Evolutionary conservation across 2,113 vertebrate species (phyloP).

Genomic region (Phoxinus phoxinus): DNA sequence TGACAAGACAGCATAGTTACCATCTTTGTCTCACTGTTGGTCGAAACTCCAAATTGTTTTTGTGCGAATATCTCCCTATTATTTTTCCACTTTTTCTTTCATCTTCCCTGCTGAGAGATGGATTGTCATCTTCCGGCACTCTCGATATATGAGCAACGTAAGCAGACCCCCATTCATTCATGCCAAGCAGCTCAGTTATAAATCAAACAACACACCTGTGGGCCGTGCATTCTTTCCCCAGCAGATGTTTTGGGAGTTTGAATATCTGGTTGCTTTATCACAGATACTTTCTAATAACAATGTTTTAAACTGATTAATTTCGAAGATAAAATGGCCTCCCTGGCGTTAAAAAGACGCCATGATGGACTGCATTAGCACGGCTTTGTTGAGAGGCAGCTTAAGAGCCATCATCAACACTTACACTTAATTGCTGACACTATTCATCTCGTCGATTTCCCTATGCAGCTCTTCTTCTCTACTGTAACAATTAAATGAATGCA

Average conservation of each 20-base stretch:
- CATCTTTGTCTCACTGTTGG: slow-evolving; percentile 9
- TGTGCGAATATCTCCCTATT: not conserved
- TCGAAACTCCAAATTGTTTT: not conserved
- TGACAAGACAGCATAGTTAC: slow-evolving; percentile 1
- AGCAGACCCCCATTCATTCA: not conserved
- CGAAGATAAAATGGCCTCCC: slow-evolving; percentile 12
- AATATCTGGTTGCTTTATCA: not conserved
- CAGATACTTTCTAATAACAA: not conserved
- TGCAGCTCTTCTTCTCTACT: slow-evolving; percentile 36
- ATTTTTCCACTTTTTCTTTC: not conserved
- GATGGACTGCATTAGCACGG: not conserved
- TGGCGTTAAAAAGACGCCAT: not conserved
- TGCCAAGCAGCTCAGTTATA: not conserved
- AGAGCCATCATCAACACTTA: slow-evolving; percentile 27
- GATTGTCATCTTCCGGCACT: slow-evolving; percentile 19
- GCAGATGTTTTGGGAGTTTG: slow-evolving; percentile 31
- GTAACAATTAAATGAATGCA: slow-evolving; percentile 55
- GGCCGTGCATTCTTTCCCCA: not conserved
- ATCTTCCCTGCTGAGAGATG: not conserved
- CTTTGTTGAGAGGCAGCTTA: slow-evolving; percentile 50
- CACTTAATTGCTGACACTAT: slow-evolving; percentile 55
- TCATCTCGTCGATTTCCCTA: slow-evolving; percentile 43
- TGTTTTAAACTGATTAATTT: slow-evolving; percentile 44
- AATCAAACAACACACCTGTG: slow-evolving; percentile 39
- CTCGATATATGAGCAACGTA: slow-evolving; percentile 2